phyloP scores from a whole-genome alignment of 2,113 vertebrate species.

The Agelaius phoeniceus region DNA sequence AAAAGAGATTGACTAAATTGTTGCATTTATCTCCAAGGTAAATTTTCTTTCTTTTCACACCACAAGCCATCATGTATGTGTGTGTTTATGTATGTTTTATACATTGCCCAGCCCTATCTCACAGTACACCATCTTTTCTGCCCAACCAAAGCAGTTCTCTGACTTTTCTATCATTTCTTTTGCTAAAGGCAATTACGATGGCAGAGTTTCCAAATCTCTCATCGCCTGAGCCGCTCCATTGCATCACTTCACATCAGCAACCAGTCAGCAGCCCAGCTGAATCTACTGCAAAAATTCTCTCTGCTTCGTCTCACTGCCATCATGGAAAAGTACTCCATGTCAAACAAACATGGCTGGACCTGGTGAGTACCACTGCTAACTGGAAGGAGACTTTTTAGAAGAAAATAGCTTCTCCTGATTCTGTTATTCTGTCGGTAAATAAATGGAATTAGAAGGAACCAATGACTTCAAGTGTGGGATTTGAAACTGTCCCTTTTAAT shows the following conservation, averaged over 20 bases:
- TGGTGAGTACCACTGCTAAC: constrained; percentile 79
- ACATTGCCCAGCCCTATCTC: background rate
- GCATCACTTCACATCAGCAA: constrained; percentile 89
- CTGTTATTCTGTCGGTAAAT: background rate
- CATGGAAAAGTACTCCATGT: constrained; percentile 97
- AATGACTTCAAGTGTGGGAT: background rate
- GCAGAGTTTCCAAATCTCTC: constrained; percentile 94
- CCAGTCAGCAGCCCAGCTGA: constrained; percentile 93
- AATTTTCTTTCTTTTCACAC: background rate
- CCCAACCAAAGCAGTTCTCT: background rate
- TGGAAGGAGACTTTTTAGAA: background rate
- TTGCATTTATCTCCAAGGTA: background rate
- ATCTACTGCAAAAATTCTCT: constrained; percentile 93
- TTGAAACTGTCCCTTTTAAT: background rate
- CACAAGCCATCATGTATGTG: background rate
- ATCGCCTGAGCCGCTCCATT: constrained; percentile 82
- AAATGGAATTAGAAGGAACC: background rate
- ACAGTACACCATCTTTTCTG: background rate
- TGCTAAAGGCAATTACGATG: constrained; percentile 79
- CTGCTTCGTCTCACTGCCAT: constrained; percentile 93
- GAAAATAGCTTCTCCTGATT: background rate
- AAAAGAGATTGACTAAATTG: background rate
- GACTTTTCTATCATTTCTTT: background rate
- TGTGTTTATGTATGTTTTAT: background rate
- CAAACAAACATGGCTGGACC: constrained; percentile 97